phyloP scores from a whole-genome alignment of 2,888 invertebrate species.

The Callosobruchus maculatus region DNA sequence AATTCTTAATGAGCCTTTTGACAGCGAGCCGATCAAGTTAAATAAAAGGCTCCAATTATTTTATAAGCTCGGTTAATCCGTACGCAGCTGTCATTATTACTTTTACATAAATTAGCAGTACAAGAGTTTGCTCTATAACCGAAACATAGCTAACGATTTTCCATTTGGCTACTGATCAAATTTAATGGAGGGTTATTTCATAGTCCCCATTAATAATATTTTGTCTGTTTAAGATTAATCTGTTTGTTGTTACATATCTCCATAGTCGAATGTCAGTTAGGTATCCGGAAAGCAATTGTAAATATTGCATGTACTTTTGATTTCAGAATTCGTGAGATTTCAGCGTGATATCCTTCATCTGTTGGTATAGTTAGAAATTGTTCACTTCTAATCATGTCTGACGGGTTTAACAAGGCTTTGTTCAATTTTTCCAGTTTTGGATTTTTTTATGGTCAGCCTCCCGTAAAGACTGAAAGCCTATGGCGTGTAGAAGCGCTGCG shows the following conservation, averaged over 20 bases:
- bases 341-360: not conserved
- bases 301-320: not conserved
- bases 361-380: not conserved
- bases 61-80: not conserved
- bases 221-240: not conserved
- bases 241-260: not conserved
- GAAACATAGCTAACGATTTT: not conserved
- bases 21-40: not conserved
- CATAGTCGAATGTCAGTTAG: not conserved
- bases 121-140: slow-evolving; percentile 3
- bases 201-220: not conserved
- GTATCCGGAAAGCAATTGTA: not conserved
- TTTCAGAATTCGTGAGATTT: not conserved
- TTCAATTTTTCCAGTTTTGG: not conserved
- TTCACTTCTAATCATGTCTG: not conserved
- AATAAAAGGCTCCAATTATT: slow-evolving; percentile 1
- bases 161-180: not conserved
- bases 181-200: not conserved
- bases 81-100: not conserved
- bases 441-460: too few species aligned
- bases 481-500: too few species aligned
- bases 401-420: not conserved
- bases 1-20: not conserved
- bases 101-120: slow-evolving; percentile 4
- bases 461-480: too few species aligned